These are phyloP conservation scores for Genyomyrus donnyi DNA, from an alignment of 2,113 vertebrate species.

Conservation along the genomic window DNA sequence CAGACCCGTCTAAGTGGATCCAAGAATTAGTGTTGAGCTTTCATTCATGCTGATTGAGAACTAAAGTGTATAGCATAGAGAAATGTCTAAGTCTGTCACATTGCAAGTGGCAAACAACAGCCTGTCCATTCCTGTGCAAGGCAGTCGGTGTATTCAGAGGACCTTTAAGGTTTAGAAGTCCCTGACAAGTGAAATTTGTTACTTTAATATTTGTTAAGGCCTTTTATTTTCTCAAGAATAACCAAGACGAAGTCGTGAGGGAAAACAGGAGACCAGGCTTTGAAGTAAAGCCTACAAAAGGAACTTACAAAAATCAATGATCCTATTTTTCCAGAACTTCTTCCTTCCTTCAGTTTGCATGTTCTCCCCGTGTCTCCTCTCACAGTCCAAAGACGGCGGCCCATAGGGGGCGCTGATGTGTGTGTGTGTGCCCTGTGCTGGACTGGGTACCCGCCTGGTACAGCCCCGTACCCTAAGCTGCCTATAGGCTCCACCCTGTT, in stretches of 20 bases:
- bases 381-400: neutral
- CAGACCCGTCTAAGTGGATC: neutral
- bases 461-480: neutral
- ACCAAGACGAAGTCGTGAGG: neutral
- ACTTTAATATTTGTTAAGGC: neutral
- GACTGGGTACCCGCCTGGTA: neutral
- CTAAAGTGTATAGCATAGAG: neutral
- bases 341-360: neutral
- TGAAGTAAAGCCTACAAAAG: neutral
- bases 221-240: neutral
- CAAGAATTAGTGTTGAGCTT: neutral
- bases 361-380: neutral
- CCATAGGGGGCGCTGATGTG: neutral
- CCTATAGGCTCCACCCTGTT: neutral
- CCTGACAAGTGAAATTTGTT: neutral
- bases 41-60: neutral
- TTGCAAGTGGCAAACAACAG: neutral
- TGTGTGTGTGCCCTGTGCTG: neutral
- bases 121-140: neutral
- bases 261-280: neutral
- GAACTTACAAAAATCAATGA: neutral
- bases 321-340: neutral
- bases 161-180: constrained; percentile 11
- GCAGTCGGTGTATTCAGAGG: neutral
- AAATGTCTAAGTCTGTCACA: neutral